Evolutionary conservation across 2,113 vertebrate genomes (phyloP).

Genomic region (Nyctereutes procyonoides): DNA sequence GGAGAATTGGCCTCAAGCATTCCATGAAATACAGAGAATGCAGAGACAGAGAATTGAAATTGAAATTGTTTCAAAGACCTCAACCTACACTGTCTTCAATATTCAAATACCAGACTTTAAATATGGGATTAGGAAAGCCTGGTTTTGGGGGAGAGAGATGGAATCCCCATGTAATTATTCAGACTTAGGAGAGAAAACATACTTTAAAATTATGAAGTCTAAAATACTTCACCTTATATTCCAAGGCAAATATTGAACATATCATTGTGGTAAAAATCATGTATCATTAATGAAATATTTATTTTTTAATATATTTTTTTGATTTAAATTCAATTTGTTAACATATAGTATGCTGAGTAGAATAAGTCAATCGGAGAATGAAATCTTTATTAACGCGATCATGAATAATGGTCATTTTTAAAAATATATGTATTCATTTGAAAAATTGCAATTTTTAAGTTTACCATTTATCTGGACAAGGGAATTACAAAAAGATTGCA

Average conservation of each 20-base stretch:
- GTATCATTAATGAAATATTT: neutral
- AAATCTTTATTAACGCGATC: neutral
- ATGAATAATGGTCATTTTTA: neutral
- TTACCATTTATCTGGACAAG: neutral
- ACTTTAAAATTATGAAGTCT: neutral
- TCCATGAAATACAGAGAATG: constrained; percentile 48
- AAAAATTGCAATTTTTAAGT: neutral
- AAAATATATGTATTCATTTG: neutral
- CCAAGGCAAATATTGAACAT: neutral
- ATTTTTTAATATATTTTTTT: no score
- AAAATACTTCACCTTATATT: neutral
- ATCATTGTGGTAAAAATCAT: neutral
- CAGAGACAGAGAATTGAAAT: constrained; percentile 16
- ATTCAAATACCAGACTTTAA: constrained; percentile 32
- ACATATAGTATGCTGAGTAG: no score
- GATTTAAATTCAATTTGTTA: no score
- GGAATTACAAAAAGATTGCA: neutral
- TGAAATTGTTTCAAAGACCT: constrained; percentile 58
- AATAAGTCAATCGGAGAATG: neutral
- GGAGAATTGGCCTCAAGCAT: constrained; percentile 65
- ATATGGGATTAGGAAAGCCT: neutral
- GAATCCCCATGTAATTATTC: neutral
- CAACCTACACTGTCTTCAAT: constrained; percentile 9
- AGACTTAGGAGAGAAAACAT: neutral
- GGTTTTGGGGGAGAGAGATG: neutral